Evolutionary conservation across 2,888 invertebrate genomes (phyloP), one percentile per base, ranked within the genome.

Genomic region (Rambutsinella grinnellia): DNA sequence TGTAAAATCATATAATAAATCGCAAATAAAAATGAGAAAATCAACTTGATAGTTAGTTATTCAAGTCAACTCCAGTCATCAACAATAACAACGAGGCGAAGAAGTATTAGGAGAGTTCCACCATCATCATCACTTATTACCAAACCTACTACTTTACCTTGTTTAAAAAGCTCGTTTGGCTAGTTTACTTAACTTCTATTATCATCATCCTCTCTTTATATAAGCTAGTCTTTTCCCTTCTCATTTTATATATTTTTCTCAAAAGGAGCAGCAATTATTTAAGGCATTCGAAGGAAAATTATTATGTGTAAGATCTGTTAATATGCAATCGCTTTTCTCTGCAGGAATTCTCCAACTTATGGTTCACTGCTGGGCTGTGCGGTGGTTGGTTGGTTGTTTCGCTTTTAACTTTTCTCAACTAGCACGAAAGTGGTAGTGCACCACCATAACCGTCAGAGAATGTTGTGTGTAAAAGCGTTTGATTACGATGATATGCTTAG

Each of bases 271-370:
- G 76, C 81, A 81, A 81, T 81, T 81, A 81, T 81, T 79, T 79
- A 70, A 81, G 78, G 79, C 78, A 79, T 81, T 81, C 81, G 76
- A 78, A 65, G 81, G 79, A 81, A 79, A 81, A 79, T 81, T 81
- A 81, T 81, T 81, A 81, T 81, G 81, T 81, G 81, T 76, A 81
- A 81, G 79, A 81, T 79, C 76, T 81, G 79, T 81, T 81, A 81
- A 81, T 81, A 79, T 78, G 74, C 69, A 81, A 79, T 79, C 75
- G 79, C 72, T 77, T 81, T 81, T 81, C 79, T 71, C 78, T 66
- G 78, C 79, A 81, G 79, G 81, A 78, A 75, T 81, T 77, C 76
- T 54, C 53, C 57, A 54, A 79, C 72, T 66, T 62, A 47, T 8
- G 72, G 65, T 58, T 53, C 36, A 72, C 72, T 72, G 72, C 72